These are phyloP conservation scores for Rosalia funebris DNA, from an alignment of 2,888 invertebrate genomes.

Conservation along the genomic window DNA sequence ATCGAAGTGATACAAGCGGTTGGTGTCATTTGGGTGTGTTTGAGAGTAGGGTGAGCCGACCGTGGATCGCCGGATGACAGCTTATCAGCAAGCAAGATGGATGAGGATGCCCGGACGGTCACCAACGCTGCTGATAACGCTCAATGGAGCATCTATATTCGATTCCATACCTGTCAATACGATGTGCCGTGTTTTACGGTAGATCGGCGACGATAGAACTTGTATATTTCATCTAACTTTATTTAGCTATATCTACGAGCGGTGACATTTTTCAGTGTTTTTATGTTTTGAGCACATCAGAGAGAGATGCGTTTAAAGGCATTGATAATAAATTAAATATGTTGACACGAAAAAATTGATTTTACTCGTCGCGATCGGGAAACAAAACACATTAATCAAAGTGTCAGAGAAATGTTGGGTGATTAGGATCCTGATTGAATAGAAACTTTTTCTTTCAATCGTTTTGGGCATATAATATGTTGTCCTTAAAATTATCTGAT, in stretches of 20 bases:
- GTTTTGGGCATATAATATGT: too few species aligned
- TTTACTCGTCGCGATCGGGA: background rate
- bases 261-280: constrained; percentile 13
- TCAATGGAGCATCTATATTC: constrained; percentile 33
- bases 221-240: constrained; percentile 21
- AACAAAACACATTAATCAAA: constrained; percentile 5
- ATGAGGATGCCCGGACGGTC: constrained; percentile 37
- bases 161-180: constrained; percentile 24
- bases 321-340: constrained; percentile 5
- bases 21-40: constrained; percentile 36
- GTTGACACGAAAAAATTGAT: constrained; percentile 3
- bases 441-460: too few species aligned
- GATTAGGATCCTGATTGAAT: background rate
- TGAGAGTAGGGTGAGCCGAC: constrained; percentile 33
- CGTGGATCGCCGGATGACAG: constrained; percentile 35
- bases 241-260: constrained; percentile 3
- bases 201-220: constrained; percentile 21
- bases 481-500: too few species aligned
- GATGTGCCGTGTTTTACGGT: constrained; percentile 19
- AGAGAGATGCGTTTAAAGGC: background rate
- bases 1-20: constrained; percentile 15
- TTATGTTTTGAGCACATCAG: background rate
- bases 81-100: constrained; percentile 43
- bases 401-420: background rate
- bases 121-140: constrained; percentile 33